These are phyloP conservation scores for Mesopsocus fuscifrons DNA, from an alignment of 2,888 invertebrate genomes.

Conservation along the genomic window DNA sequence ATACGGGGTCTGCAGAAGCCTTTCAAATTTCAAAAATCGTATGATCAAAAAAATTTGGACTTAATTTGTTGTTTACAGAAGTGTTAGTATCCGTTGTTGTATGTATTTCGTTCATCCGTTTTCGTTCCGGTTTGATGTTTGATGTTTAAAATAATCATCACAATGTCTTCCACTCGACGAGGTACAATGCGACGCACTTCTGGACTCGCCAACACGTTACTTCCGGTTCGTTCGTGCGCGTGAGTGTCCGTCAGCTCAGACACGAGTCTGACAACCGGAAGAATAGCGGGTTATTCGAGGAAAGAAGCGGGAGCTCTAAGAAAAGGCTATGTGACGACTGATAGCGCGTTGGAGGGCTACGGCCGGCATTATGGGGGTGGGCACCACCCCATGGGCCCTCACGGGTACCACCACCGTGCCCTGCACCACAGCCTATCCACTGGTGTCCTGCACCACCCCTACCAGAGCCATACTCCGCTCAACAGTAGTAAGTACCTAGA, in stretches of 20 bases:
- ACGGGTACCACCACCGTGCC: constrained; percentile 6
- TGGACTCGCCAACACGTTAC: too few species aligned
- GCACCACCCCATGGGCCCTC: constrained; percentile 1
- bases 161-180: too few species aligned
- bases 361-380: constrained; percentile 7
- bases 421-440: constrained; percentile 6
- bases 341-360: constrained; percentile 5
- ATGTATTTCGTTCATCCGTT: neutral
- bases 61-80: neutral
- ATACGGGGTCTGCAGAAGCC: too few species aligned
- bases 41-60: too few species aligned
- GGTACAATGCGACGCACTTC: too few species aligned
- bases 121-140: neutral
- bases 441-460: constrained; percentile 7
- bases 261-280: too few species aligned
- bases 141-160: too few species aligned
- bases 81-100: neutral
- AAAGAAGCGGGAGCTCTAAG: too few species aligned
- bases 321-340: neutral
- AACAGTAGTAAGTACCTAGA: constrained; percentile 8
- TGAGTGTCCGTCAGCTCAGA: too few species aligned
- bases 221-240: too few species aligned
- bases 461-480: constrained; percentile 2
- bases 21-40: too few species aligned
- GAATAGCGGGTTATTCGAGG: too few species aligned